Percentiles rank a stretch among this genome's conserved stretches.
Evolutionary conservation across 2,113 vertebrate species (phyloP).

Genomic region (Cinclus cinclus): DNA sequence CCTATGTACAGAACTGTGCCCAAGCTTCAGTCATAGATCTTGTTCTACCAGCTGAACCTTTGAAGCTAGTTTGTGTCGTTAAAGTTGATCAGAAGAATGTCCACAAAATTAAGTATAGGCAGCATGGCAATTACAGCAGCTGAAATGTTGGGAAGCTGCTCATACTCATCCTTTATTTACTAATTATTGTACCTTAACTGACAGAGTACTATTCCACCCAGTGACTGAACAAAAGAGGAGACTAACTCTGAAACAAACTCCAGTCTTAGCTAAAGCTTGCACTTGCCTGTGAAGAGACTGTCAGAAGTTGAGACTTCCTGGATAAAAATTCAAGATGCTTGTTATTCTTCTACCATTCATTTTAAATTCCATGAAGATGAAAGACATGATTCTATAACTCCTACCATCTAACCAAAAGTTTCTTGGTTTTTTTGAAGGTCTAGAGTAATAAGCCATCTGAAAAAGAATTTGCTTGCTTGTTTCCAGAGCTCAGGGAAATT

Average conservation of each 20-base stretch:
- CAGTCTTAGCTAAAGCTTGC: neutral
- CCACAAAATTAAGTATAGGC: too few relatives aligned
- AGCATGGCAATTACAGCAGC: neutral
- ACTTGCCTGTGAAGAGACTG: neutral
- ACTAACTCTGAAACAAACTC: neutral
- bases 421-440: neutral
- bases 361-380: neutral
- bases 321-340: neutral
- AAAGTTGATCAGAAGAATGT: neutral
- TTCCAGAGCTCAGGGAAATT: neutral
- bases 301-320: neutral
- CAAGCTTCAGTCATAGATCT: neutral
- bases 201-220: neutral
- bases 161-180: neutral
- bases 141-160: neutral
- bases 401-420: neutral
- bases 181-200: neutral
- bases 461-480: neutral
- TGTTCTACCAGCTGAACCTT: neutral
- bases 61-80: neutral
- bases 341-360: neutral
- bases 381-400: neutral
- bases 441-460: neutral
- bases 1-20: neutral
- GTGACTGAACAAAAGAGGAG: neutral